Base-by-base conservation (phyloP, 2,113 vertebrate species). In the Naja naja region DNA sequence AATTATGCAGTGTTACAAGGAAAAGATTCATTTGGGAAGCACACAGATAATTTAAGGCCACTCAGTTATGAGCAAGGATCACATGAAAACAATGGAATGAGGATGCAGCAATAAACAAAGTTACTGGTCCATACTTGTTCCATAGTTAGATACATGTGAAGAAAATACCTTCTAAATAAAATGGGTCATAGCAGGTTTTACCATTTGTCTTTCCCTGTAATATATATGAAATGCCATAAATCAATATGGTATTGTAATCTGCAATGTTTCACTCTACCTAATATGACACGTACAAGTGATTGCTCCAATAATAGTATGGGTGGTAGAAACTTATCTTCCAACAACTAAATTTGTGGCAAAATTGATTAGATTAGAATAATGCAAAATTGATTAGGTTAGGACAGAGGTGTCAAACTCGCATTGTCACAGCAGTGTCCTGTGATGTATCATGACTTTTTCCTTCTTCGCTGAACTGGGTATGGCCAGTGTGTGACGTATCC, bases 341-440 rank as follows among this genome's bases (percentile, higher is more conserved):
- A 64, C 86, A 49, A 55, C 60, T 89, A 92, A 34, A 81, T 93
- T 94, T 93, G 91, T 45, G 93, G 74, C 7, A 89, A n/a, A n/a
- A 85, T 93, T 94, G 93, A 95, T 95, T 97, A 94, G 90, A n/a
- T 53, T 45, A 92, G 55, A 90, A 89, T 94, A 88, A 95, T 93
- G 89, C 94, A 91, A 52, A 52, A 52, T 52, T 52, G 49, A 52
- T 52, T 52, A 52, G 49, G 49, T 52, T 52, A 52, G 49, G 10
- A 49, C 49, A 49, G 49, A 52, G 49, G 11, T 52, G 49, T 52
- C 49, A 52, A 52, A 52, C 49, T 52, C 11, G 2, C 49, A 52
- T 52, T 52, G 49, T 52, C 49, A 52, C 11, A 52, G 49, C 49
- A 52, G 49, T 12, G 49, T 52, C 49, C 11, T 12, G 2, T 52